Evolutionary conservation across 2,888 invertebrate genomes (phyloP), one percentile per base, ranked within the genome.

Genomic region (Synanthedon formicaeformis): DNA sequence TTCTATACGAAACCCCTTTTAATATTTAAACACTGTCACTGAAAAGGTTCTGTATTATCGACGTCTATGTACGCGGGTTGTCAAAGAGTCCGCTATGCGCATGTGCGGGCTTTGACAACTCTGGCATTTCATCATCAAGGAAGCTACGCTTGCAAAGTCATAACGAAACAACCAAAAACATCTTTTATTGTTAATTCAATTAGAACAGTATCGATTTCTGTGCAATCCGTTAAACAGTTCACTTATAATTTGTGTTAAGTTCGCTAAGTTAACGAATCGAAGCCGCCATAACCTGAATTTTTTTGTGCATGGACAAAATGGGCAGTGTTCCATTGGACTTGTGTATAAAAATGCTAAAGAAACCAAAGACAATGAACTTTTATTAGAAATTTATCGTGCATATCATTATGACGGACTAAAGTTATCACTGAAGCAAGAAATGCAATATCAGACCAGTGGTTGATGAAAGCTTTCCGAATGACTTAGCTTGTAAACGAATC

Each of bases 91-190:
- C 18, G 53, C 34, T 40, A 68, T 60, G 78, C 83, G 84, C 84
- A 83, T 81, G 82, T 68, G 69, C 69, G 58, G 57, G 55, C 58
- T 69, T 66, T 83, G 83, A 80, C 85, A 83, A 67, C 65, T 64
- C 68, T 77, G 76, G 71, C 75, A 78, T 71, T 72, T 62, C 54
- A 41, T 11, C 54, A 40, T 27, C 51, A 14, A 54, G 54, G 56
- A 71, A 69, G 71, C 78, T 78, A 78, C 80, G 79, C 80, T 73
- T 73, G 68, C 62, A 69, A 76, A 73, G 72, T 71, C 72, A 73
- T 74, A 69, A 71, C 66, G 60, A 69, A 75, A 67, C 66, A 73
- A 57, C 66, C 65, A 56, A 73, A 73, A 73, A 74, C 64, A 72
- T 51, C 61, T 55, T 63, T 67, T 45, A 12, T 13, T 41, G 13